Percentiles rank a stretch among this genome's conserved stretches.
Conservation (phyloP, 2,888 invertebrate genomes). For the Clistopyga incitator region DNA sequence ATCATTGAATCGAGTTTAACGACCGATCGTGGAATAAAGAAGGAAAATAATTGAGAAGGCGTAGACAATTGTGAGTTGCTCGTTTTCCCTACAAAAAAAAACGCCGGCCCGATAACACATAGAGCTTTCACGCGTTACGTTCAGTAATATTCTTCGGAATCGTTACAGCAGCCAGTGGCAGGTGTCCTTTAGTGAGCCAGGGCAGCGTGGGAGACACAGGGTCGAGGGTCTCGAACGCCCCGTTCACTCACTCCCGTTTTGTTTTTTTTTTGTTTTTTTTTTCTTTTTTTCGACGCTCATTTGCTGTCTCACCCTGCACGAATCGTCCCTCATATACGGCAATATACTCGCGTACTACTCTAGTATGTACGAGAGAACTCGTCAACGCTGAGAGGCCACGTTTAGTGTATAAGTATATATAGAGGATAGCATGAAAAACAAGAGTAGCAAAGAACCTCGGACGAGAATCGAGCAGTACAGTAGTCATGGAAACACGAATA, state of each 20-base stretch:
- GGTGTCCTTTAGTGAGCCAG: slow-evolving; percentile 75
- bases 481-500: slow-evolving; percentile 79
- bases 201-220: slow-evolving; percentile 82
- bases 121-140: not conserved
- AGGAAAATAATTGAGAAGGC: not conserved
- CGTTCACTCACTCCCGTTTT: slow-evolving; percentile 38
- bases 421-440: slow-evolving; percentile 26
- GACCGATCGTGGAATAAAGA: not conserved
- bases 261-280: slow-evolving; percentile 42
- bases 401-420: slow-evolving; percentile 8
- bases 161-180: slow-evolving; percentile 75
- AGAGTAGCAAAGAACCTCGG: slow-evolving; percentile 27
- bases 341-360: slow-evolving; percentile 4
- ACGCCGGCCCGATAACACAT: not conserved
- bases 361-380: slow-evolving; percentile 24
- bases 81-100: not conserved
- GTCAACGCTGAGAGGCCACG: slow-evolving; percentile 40
- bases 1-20: not conserved
- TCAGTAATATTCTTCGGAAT: slow-evolving; percentile 72
- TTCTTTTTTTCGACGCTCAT: slow-evolving; percentile 40
- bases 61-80: slow-evolving; percentile 1
- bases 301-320: not conserved
- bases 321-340: slow-evolving; percentile 29
- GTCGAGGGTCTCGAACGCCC: slow-evolving; percentile 65
- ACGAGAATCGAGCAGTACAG: slow-evolving; percentile 74